Base-by-base conservation (phyloP, 1,140 invertebrate species). In the Tenebrio molitor region DNA sequence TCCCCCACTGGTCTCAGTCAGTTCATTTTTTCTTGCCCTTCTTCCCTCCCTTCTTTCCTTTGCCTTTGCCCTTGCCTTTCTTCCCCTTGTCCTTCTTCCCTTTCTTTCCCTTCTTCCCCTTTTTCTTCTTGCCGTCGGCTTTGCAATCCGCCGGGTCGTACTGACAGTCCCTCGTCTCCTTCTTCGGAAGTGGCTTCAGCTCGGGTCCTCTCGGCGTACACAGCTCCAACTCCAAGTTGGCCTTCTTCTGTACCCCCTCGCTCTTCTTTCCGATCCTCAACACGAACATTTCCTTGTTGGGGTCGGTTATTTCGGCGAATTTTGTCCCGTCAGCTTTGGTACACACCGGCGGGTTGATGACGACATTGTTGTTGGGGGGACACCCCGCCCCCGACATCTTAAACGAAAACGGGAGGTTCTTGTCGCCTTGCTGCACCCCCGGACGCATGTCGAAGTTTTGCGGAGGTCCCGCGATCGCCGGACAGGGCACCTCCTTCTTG, bases 151-250 rank as follows among this genome's bases (percentile, higher is more conserved):
- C 25, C 3, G 73, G 74, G 42, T 83, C 80, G 34, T 79, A 83
- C 71, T 84, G 83, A 3, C 79, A 80, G 58, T 82, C 81, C n/a
- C 77, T 71, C 1, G 82, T 81, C 64, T 81, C 77, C 21, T 80
- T 79, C 64, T 79, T 79, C 1, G 79, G 78, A 8, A 77, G 76
- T 0, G 82, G 81, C 67, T 83, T 83, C n/a, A 79, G 70, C n/a
- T 79, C 79, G 0, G 78, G 78, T 0, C 78, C 81, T 73, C 81
- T 81, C 1, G 83, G 83, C 0, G 83, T 84, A 33, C 81, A 80
- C 46, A 84, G 58, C 53, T 84, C 82, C 62, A 84, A 73, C 72
- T 84, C 83, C 66, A 84, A 73, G 46, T 82, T 83, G 19, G 80
- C 73, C 65, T 83, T 84, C 66, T 83, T 81, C 36, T 82, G 77